Conservation (phyloP, 2,797 vertebrate species). For the Brachymystax lenok region DNA sequence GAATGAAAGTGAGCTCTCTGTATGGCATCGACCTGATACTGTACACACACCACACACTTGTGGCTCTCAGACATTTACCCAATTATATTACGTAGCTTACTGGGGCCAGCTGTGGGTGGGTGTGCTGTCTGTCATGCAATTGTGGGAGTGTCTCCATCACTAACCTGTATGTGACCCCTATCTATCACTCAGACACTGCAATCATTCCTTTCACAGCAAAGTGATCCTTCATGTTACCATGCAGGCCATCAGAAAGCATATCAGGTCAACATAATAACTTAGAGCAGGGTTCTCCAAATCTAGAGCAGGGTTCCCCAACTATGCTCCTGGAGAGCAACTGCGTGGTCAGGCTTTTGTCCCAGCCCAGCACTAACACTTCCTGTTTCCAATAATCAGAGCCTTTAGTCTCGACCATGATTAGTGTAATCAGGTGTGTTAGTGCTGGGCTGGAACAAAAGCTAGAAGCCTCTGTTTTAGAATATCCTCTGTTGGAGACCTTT, state of each 20-base stretch:
- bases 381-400: not conserved
- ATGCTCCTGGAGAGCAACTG: not conserved
- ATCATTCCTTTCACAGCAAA: not conserved
- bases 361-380: not conserved
- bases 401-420: not conserved
- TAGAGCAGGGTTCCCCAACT: not conserved
- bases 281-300: not conserved
- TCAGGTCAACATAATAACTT: not conserved
- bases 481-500: not conserved
- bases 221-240: not conserved
- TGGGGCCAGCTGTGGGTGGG: not conserved
- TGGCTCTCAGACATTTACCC: not conserved
- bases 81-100: no score
- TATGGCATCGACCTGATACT: conserved; percentile 28
- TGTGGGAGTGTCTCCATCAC: no score
- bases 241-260: not conserved
- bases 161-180: not conserved
- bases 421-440: not conserved
- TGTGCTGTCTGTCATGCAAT: not conserved
- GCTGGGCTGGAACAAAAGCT: not conserved
- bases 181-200: no score
- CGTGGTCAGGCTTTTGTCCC: not conserved
- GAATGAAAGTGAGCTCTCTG: conserved; percentile 41
- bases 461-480: not conserved
- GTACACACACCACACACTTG: conserved; percentile 27